Base-by-base conservation (phyloP, 2,113 vertebrate genomes). In the Nesoenas mayeri region DNA sequence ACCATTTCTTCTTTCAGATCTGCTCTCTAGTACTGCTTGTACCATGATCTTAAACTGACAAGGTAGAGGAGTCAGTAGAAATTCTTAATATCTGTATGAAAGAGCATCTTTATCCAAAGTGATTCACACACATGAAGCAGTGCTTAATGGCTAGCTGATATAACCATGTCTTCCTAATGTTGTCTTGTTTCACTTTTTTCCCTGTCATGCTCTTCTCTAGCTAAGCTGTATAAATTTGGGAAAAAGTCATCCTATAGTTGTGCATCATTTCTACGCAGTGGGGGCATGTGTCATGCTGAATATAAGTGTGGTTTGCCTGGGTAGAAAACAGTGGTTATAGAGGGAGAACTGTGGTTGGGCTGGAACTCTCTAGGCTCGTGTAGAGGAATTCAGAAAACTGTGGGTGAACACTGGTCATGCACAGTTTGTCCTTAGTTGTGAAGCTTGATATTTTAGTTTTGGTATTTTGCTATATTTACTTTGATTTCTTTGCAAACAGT, bases 1-100 rank as follows among this genome's bases (percentile, higher is more conserved):
- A 57, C n/a, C 20, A 9, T 86, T 91, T 88, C 57, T 93, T 91
- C 57, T 57, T 81, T 92, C 69, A 72, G n/a, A 91, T 65, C 83
- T 87, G 26, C 81, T 88, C 15, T 56, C n/a, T 86, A 71, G 12
- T 65, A n/a, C 44, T 81, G 48, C 79, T 86, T 74, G 19, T 88
- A 21, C 61, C 32, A 5, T 56, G 40, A 40, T 88, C 79, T 77
- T 85, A 56, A 85, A 67, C 56, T 85, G 82, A 22, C 42, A 60
- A 54, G 38, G 26, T 13, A 32, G 82, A 91, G 26, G 28, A 57
- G 31, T 66, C 32, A 25, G 28, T 32, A 66, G 40, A 62, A 70
- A 50, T 60, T n/a, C 21, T 50, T 82, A 60, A 24, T 73, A 32
- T 29, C 60, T 78, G 4, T 56, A n/a, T 42, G 22, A 89, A 85